Base-by-base conservation (phyloP, 92 coral and sea anemone genomes). In the Meandrina meandrites region DNA sequence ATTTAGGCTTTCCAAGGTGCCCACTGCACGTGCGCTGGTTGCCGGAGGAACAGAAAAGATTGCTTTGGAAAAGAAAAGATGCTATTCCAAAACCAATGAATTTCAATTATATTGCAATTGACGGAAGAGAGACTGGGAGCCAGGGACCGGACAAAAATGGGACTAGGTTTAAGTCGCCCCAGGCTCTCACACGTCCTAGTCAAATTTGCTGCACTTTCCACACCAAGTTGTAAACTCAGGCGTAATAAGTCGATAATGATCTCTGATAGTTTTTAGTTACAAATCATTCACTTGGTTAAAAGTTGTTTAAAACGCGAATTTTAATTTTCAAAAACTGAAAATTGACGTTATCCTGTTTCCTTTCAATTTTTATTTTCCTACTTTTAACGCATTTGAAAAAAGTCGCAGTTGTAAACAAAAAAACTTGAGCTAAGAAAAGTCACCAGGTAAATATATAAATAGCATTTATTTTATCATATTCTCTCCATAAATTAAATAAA, bases 11-110 rank as follows among this genome's bases (percentile, higher is more conserved):
- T 48, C 81, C 91, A 56, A 67, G 90, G 22, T 79, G 91, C 79
- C 98, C 94, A 14, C 69, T 94, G 47, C 96, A 94, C 79, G 86
- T 89, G 34, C 94, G 94, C 57, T 94, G 98, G 98, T 84, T 94
- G 67, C 96, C 94, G 15, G 88, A 88, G 47, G 89, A 94, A 19
- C 79, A 84, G 77, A 92, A 89, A 42, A 91, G 86, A 40, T 75
- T 90, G 1, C 42, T 67, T 36, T 94, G 98, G 98, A 79, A 42
- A 35, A 94, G 83, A 58, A 93, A 93, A 80, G 93, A 93, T 45
- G 84, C 96, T 16, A 18, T 86, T 50, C 80, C 98, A 8, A 86
- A 86, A 79, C 89, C 91, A 7, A 80, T 84, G 51, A 77, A 47
- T 28, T 24, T 53, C 4, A 81, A 81, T 37, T 3, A 37, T 35